Evolutionary conservation across 2,888 invertebrate species (phyloP), one percentile per base, ranked within the genome.

Genomic region (Euzetes globulus): DNA sequence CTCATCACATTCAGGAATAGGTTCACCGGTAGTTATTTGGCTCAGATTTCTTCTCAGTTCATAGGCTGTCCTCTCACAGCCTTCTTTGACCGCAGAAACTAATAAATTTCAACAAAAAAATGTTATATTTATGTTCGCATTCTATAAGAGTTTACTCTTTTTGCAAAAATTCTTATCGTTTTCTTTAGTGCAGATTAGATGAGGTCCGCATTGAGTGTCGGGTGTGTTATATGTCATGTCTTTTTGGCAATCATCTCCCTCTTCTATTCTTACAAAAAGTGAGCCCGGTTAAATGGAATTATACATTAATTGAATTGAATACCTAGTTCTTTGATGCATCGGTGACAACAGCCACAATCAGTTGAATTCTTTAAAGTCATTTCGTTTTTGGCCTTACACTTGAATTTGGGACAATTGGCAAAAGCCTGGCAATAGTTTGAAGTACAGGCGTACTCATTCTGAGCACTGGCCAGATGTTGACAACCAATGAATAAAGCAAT

Each of bases 1-100:
- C 0, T 84, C 86, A 79, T 89, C 88, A 80, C 90, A 90, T 6
- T 81, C 80, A 0, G 88, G 88, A 17, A 87, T 81, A 11, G 84
- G 81, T 80, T 88, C 55, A 19, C 33, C 72, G 1, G 71, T 25
- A 0, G 70, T 25, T 1, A 74, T 52, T 1, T 60, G 60, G 19
- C 37, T 33, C 25, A 27, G 27, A 11, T 22, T 70, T 63, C 33
- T 41, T 6, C 15, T 45, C 15, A 37, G 11, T 5, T 74, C 45
- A 22, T 3, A 4, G 33, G 47, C 25, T 1, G 37, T 47, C 6
- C 33, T 22, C 27, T 52, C 52, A 17, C 71, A 68, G 37, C 37
- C 65, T 6, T 27, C 13, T 29, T 71, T 27, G 17, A 58, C 19
- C 0, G 70, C 65, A 9, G 68, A 29, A 4, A 47, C 50, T 33